Conservation (phyloP, 2,797 vertebrate genomes). For the Halcyon badia region DNA sequence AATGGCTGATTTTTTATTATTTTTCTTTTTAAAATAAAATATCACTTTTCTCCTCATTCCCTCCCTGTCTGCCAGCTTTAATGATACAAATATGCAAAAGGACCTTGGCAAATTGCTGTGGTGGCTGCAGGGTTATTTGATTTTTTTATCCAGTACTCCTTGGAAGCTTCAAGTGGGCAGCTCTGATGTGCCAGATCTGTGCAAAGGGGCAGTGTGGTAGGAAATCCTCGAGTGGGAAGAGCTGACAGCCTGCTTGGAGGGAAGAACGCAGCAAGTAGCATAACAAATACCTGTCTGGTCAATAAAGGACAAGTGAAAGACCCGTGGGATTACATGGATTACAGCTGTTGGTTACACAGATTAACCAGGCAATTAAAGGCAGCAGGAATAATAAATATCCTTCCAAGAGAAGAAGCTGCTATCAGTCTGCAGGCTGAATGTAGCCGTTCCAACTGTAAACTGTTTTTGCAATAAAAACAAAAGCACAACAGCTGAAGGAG, state of each 20-base stretch:
- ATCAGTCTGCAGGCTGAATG: neutral
- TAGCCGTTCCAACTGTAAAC: neutral
- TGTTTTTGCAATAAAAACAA: neutral
- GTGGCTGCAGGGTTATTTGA: neutral
- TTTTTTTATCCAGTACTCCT: neutral
- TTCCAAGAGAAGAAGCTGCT: neutral
- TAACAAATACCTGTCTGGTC: neutral
- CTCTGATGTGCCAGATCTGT: rapidly evolving
- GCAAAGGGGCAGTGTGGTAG: neutral
- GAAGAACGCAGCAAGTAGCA: neutral
- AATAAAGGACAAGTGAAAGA: neutral
- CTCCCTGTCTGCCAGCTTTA: neutral
- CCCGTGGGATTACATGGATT: neutral
- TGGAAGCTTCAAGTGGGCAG: neutral
- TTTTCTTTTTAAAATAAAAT: neutral
- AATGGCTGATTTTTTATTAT: neutral
- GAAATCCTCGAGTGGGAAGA: neutral
- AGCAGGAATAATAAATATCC: neutral
- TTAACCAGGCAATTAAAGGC: conserved; percentile 25
- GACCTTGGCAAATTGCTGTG: neutral
- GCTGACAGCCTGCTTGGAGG: neutral
- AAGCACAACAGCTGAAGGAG: neutral
- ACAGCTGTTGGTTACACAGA: neutral
- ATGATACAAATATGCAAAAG: neutral
- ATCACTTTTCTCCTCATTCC: neutral